phyloP scores from a whole-genome alignment of 53 echinoderm and acorn worm species.

The Mesocentrotus franciscanus region DNA sequence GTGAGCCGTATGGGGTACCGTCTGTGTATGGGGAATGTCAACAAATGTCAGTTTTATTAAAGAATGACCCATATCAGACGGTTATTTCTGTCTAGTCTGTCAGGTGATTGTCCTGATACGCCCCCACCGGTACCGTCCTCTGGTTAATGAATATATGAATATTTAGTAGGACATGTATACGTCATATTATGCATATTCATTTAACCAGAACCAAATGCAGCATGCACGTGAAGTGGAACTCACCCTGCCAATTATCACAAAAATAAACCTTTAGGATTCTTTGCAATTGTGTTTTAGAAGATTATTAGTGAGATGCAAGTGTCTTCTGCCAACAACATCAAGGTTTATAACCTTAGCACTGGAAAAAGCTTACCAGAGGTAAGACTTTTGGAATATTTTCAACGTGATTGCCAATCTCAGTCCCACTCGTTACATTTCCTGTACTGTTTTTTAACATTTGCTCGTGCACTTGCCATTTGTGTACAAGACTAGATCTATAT shows the following conservation, averaged over 20 bases:
- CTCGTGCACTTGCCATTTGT: neutral
- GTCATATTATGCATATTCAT: neutral
- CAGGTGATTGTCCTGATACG: too few species aligned
- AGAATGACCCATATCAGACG: too few species aligned
- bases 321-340: constrained; percentile 93
- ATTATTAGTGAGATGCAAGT: constrained; percentile 77
- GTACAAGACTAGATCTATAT: neutral
- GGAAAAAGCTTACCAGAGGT: constrained; percentile 96
- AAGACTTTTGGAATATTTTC: constrained; percentile 44
- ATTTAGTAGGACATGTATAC: neutral
- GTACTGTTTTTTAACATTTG: neutral
- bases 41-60: too few species aligned
- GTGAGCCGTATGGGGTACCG: too few species aligned
- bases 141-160: neutral
- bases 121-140: too few species aligned
- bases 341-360: constrained; percentile 94
- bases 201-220: neutral
- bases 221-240: neutral
- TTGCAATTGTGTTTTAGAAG: neutral
- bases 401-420: neutral
- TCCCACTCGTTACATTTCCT: constrained; percentile 3
- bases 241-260: too few species aligned
- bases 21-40: too few species aligned
- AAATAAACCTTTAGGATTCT: neutral
- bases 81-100: too few species aligned